Evolutionary conservation across 1,140 invertebrate genomes (phyloP).

Genomic region (Parapsyche elsis): DNA sequence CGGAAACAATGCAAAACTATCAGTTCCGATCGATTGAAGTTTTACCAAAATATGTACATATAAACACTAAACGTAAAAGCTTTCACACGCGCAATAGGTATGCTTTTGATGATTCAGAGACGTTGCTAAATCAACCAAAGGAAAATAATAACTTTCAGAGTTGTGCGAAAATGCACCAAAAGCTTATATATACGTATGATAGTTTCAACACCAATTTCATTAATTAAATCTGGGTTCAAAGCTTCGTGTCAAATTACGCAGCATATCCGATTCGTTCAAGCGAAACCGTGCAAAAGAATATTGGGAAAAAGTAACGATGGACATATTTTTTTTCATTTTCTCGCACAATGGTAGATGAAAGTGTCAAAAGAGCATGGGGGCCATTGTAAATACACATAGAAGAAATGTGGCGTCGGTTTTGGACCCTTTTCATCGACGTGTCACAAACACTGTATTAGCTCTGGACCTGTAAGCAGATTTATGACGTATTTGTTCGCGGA

Average conservation of each 20-base stretch:
- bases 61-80: no score
- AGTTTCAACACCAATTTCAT: no score
- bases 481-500: not conserved
- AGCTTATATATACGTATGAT: no score
- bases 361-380: not conserved
- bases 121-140: no score
- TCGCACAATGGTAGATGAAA: constrained; percentile 9
- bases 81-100: no score
- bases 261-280: not conserved
- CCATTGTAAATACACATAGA: not conserved
- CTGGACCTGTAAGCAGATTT: constrained; percentile 20
- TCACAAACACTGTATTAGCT: constrained; percentile 30
- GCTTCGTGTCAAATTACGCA: not conserved
- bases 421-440: constrained; percentile 10
- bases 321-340: not conserved
- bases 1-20: no score
- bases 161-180: no score
- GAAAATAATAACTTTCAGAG: no score
- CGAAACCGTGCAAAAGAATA: not conserved
- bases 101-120: no score
- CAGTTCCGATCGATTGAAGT: no score
- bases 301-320: not conserved
- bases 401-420: not conserved
- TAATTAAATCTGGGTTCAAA: no score
- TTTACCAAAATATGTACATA: no score